Percentiles rank a stretch among this genome's conserved stretches.
Conservation (phyloP, 2,888 invertebrate genomes). For the Epinotia bilunana region DNA sequence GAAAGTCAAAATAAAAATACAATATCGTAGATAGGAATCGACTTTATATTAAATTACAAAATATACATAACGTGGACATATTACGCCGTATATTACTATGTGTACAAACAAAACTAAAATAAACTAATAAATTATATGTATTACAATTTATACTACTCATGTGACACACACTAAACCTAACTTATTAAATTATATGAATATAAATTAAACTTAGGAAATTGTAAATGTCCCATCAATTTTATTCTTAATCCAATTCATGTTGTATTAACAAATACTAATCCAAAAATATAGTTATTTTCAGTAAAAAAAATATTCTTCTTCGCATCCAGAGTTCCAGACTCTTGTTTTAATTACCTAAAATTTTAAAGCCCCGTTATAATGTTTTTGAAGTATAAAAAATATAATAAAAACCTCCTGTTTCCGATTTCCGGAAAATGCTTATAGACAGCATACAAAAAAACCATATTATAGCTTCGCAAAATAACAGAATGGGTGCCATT, state of each 20-base stretch:
- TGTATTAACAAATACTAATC: not conserved
- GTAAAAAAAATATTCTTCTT: too few species aligned
- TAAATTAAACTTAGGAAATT: not conserved
- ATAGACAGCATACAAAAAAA: too few species aligned
- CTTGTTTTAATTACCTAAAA: too few species aligned
- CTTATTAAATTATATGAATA: not conserved
- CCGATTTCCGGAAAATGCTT: too few species aligned
- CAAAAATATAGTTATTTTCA: too few species aligned
- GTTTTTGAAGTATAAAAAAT: too few species aligned
- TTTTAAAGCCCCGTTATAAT: too few species aligned
- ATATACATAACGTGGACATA: not conserved
- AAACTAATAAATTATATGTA: not conserved
- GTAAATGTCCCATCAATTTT: not conserved
- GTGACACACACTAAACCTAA: not conserved
- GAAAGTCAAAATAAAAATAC: not conserved
- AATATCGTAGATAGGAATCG: constrained; percentile 38
- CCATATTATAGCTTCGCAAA: too few species aligned
- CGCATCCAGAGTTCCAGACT: too few species aligned
- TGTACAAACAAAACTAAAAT: constrained; percentile 7
- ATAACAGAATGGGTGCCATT: too few species aligned
- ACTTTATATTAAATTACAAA: constrained; percentile 14
- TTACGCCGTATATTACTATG: not conserved
- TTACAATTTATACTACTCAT: not conserved
- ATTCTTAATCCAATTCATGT: not conserved
- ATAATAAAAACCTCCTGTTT: too few species aligned